These are phyloP conservation scores for Himalopsyche japonica DNA, from an alignment of 2,888 invertebrate species.

Conservation along the genomic window DNA sequence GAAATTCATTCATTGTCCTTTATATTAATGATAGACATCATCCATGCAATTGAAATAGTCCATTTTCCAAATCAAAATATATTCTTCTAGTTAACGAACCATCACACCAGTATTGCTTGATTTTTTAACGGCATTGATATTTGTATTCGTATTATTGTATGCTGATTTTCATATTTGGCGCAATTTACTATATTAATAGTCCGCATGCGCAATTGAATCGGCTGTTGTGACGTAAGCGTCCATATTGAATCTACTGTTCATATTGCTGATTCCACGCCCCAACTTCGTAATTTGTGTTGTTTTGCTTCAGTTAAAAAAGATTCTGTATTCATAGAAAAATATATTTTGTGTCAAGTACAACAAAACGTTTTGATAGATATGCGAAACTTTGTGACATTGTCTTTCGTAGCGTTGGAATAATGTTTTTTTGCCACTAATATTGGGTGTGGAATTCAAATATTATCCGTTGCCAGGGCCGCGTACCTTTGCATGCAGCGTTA, in stretches of 20 bases:
- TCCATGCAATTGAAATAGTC: too few relatives aligned
- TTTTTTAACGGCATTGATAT: too few relatives aligned
- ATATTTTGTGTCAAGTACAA: background rate
- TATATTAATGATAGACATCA: too few relatives aligned
- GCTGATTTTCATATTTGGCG: background rate
- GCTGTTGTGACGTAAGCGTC: background rate
- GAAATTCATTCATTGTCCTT: too few relatives aligned
- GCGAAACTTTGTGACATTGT: background rate
- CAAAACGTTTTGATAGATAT: background rate
- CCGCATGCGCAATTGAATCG: constrained; percentile 5
- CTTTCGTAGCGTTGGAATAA: background rate
- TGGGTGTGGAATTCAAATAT: constrained; percentile 13
- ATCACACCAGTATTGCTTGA: too few relatives aligned
- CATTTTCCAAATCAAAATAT: too few relatives aligned
- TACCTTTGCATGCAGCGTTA: constrained; percentile 25
- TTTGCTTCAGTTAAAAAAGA: background rate
- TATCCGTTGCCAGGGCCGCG: constrained; percentile 19
- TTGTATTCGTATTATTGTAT: background rate
- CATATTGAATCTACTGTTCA: constrained; percentile 20
- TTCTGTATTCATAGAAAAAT: background rate
- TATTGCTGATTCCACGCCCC: constrained; percentile 19
- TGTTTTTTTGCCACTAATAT: background rate
- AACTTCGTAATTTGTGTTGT: background rate
- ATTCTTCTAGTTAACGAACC: too few relatives aligned
- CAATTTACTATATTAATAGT: background rate